Conservation (phyloP, 2,888 invertebrate species). For the Terebella lapidaria region DNA sequence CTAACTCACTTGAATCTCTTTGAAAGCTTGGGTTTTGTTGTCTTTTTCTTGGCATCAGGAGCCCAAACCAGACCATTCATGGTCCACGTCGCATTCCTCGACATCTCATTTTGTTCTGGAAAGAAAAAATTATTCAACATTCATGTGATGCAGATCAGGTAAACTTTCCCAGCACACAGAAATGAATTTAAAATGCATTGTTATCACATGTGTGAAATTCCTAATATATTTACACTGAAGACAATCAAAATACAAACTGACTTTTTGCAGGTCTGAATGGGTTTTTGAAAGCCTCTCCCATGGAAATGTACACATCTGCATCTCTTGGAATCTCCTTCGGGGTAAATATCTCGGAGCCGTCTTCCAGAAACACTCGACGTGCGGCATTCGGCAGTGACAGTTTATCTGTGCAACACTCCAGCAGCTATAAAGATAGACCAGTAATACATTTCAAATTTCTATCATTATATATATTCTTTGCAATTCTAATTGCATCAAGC, state of each 20-base stretch:
- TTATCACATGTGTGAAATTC: too few species aligned
- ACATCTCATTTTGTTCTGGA: constrained; percentile 36
- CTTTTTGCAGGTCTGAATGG: constrained; percentile 42
- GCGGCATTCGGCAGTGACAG: constrained; percentile 47
- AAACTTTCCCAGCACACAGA: too few species aligned
- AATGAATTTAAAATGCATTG: too few species aligned
- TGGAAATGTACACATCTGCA: constrained; percentile 45
- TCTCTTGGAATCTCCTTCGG: constrained; percentile 39
- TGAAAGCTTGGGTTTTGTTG: constrained; percentile 37
- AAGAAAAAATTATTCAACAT: too few species aligned
- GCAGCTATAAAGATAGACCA: constrained; percentile 32
- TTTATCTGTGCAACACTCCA: constrained; percentile 48
- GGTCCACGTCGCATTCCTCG: constrained; percentile 46
- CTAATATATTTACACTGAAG: too few species aligned
- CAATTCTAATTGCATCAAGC: too few species aligned
- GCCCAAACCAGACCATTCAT: constrained; percentile 44
- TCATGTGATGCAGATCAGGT: too few species aligned
- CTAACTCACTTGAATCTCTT: constrained; percentile 49
- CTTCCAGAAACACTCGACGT: constrained; percentile 46
- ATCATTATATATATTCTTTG: too few species aligned
- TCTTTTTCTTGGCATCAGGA: constrained; percentile 37
- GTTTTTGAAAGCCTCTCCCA: constrained; percentile 48
- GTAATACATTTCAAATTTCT: too few species aligned
- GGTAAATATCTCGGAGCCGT: constrained; percentile 45
- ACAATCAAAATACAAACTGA: constrained; percentile 21